Conservation (phyloP, 2,113 vertebrate species). For the Sinocyclocheilus anophthalmus region DNA sequence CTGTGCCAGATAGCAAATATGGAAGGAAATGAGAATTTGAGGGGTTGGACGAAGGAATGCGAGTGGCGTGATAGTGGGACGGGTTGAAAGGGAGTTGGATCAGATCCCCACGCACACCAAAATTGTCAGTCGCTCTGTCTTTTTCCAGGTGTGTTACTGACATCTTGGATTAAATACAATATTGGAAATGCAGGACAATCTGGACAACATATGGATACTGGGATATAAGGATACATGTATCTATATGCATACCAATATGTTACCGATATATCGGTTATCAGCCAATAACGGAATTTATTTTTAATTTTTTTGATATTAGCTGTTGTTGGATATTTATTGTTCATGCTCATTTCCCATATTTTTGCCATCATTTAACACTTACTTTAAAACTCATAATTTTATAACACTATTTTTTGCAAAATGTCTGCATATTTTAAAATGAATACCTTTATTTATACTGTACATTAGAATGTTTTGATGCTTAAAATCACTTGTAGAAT, state of each 20-base stretch:
- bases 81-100: not conserved
- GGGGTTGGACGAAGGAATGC: constrained; percentile 27
- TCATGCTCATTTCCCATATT: not conserved
- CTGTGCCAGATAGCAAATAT: constrained; percentile 25
- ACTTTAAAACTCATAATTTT: too few relatives aligned
- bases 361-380: too few relatives aligned
- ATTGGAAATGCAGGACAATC: not conserved
- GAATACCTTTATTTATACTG: not conserved
- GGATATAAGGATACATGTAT: not conserved
- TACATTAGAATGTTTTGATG: not conserved
- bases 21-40: constrained; percentile 26
- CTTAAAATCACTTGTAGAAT: not conserved
- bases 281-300: not conserved
- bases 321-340: not conserved
- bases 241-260: not conserved
- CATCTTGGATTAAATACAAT: constrained; percentile 6
- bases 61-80: not conserved
- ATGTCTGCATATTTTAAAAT: not conserved
- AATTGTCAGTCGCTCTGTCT: not conserved
- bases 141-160: constrained; percentile 8
- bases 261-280: not conserved
- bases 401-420: not conserved
- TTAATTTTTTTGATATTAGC: not conserved
- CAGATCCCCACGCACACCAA: not conserved
- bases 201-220: not conserved